phyloP scores from a whole-genome alignment of 2,797 vertebrate species.

The Gallinago stenura region DNA sequence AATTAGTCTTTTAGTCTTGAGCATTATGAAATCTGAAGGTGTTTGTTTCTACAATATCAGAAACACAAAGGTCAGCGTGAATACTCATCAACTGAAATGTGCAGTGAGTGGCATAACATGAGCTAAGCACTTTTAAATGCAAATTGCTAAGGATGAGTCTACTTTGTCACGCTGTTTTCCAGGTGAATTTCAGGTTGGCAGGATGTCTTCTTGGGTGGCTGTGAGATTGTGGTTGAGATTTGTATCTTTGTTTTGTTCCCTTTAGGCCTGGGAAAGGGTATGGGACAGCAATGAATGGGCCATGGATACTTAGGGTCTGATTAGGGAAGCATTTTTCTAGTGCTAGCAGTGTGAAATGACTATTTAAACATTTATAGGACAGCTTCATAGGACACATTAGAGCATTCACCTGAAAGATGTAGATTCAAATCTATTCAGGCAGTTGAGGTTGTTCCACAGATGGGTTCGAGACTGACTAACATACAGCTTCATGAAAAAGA shows the following conservation, averaged over 20 bases:
- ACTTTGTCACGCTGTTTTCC: neutral
- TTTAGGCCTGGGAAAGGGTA: neutral
- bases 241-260: neutral
- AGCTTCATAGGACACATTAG: neutral
- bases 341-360: neutral
- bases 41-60: neutral
- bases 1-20: neutral
- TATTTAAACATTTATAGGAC: constrained; percentile 12
- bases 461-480: neutral
- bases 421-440: constrained; percentile 1
- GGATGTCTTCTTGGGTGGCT: neutral
- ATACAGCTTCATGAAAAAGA: neutral
- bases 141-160: neutral
- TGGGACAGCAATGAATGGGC: neutral
- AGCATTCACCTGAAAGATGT: neutral
- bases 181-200: neutral
- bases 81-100: neutral
- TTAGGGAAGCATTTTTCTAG: neutral
- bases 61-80: neutral
- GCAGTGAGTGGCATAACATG: neutral
- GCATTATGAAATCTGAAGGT: neutral
- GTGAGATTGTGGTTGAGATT: neutral
- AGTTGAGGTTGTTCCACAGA: neutral
- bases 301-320: neutral
- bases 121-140: neutral